Base-by-base conservation (phyloP, 1,140 invertebrate genomes). In the Planococcus citri region DNA sequence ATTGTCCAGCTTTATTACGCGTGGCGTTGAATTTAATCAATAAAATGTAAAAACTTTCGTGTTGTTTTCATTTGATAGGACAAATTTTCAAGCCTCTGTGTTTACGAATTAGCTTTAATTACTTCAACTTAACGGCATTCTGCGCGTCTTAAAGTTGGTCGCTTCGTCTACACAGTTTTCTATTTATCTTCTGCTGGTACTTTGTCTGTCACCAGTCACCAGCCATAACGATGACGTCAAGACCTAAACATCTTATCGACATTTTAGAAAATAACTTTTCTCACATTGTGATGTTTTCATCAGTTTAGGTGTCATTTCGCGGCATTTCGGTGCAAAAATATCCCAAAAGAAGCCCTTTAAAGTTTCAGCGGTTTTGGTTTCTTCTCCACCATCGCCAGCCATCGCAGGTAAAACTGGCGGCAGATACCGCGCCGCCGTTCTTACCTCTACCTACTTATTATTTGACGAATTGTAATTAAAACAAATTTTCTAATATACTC, bases 191-290 rank as follows among this genome's bases (percentile, higher is more conserved):
- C 41, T 51, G 10, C 6, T 37, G 6, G 33, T 51, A 17, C n/a
- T 20, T 51, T 51, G 41, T 51, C 41, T 51, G 41, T 51, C 41
- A 20, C 41, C 41, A 51, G n/a, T 17, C 41, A 51, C 41, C 41
- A 51, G n/a, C 41, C 41, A 51, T 51, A n/a, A 51, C 17, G 41
- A 51, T 51, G 41, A 51, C 41, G 41, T 51, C 41, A 51, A 51
- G 17, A 20, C 33, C n/a, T 20, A 51, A 51, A 51, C 41, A 51
- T 51, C 41, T 51, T 51, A 51, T 51, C 41, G 41, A 51, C 41
- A 20, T 51, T 51, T 51, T 51, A 51, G 41, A 51, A 20, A 51
- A 51, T 51, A 51, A 51, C 41, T 51, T 37, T n/a, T 51, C 41
- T 4, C n/a, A 51, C 12, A 20, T 14, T 51, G 4, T 51, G 41